Base-by-base conservation (phyloP, 2,113 vertebrate genomes). In the Myotis lucifugus region DNA sequence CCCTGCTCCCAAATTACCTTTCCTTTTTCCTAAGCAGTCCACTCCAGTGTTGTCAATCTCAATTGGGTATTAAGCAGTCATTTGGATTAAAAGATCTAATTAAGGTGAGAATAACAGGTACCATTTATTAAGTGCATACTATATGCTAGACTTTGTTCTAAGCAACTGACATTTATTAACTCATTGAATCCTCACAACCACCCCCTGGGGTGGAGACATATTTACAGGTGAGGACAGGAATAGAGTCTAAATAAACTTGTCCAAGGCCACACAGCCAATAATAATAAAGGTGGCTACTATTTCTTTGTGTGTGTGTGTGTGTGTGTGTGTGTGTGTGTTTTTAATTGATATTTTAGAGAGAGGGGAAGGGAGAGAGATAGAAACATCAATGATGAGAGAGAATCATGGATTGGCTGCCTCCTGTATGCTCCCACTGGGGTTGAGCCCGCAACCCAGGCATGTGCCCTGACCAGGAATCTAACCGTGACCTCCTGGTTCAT, bases 71-170 rank as follows among this genome's bases (percentile, higher is more conserved):
- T 94, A 74, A 93, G 73, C 50, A 89, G 52, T 93, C 69, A 69
- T 88, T 95, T 89, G 79, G 82, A 91, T 77, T 74, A 90, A 86
- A 19, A 91, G 59, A 90, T 90, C 54, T 92, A 94, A 90, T 90
- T 90, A 95, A 87, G 89, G 67, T 89, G 50, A 95, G 29, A 95
- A 92, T 64, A 93, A 72, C 70, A 92, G 59, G 81, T 92, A 83
- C 85, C 32, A 91, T 93, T 94, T 97, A 93, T 50, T 93, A 95
- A 93, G 88, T 97, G 72, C 56, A 86, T 95, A 92, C 61, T 96
- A 86, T 89, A 93, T 85, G 19, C 52, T 64, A 85, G 48, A 42
- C 69, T 89, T 76, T 86, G 50, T 93, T 94, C 81, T 95, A 86
- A 96, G 64, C 64, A 72, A 50, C 52, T 93, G 77, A 93, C n/a